A percentile compares a stretch with the other conserved stretches of the same genome.
Evolutionary conservation across 1,140 invertebrate species (phyloP).

Genomic region (Polypedilum vanderplanki): DNA sequence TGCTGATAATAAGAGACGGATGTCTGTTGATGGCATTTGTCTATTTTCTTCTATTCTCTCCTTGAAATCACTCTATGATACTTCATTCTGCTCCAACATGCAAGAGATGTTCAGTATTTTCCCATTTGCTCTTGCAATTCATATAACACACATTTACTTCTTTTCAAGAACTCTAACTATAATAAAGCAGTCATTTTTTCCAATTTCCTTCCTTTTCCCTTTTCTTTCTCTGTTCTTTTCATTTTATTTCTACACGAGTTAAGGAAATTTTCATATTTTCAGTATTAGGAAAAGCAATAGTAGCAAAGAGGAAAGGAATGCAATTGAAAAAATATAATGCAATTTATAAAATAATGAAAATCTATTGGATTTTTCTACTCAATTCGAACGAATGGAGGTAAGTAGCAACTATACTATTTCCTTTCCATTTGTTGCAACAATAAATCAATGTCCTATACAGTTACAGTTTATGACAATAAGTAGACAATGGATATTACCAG

Average conservation of each 20-base stretch:
- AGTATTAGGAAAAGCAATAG: neutral
- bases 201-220: constrained; percentile 22
- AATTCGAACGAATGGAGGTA: no score
- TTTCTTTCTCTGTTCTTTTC: neutral
- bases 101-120: neutral
- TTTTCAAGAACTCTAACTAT: neutral
- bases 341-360: constrained; percentile 29
- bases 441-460: no score
- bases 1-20: neutral
- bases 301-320: neutral
- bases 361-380: constrained; percentile 4
- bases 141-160: no score
- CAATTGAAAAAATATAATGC: constrained; percentile 24
- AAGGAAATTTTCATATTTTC: constrained; percentile 10
- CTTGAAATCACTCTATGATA: neutral
- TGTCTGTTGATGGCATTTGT: constrained; percentile 6
- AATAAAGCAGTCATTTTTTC: constrained; percentile 28
- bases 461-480: no score
- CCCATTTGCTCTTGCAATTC: neutral
- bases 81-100: neutral
- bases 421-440: no score
- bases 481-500: no score
- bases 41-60: neutral
- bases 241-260: neutral
- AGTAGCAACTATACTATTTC: no score